Percentiles rank a stretch among this genome's conserved stretches.
Evolutionary conservation across 2,113 vertebrate genomes (phyloP).

Genomic region (Chionodraco myersi): DNA sequence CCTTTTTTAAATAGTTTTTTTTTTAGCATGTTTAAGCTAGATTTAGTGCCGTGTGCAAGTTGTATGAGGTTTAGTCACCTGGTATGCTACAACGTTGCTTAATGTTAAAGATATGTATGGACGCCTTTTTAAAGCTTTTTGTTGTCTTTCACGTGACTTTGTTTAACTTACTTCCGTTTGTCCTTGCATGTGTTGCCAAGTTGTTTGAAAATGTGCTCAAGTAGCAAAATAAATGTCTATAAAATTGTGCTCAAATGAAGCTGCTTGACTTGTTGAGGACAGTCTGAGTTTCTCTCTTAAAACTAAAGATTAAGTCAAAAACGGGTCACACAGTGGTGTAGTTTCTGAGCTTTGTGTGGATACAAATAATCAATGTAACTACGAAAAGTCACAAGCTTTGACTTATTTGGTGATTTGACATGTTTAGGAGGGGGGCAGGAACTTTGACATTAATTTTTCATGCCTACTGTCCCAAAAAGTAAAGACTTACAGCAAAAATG

Average conservation of each 20-base stretch:
- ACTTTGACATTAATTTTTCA: neutral
- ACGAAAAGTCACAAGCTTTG: too few species aligned
- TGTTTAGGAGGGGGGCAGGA: neutral
- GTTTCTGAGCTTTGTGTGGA: neutral
- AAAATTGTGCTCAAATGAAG: neutral
- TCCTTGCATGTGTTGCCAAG: neutral
- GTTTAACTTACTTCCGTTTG: conserved; percentile 36
- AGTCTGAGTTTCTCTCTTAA: neutral
- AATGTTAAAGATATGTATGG: neutral
- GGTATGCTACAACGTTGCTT: too few species aligned
- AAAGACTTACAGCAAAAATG: neutral
- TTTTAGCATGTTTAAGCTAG: neutral
- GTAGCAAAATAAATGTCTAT: neutral
- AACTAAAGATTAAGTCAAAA: neutral
- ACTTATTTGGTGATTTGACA: neutral
- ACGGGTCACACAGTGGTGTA: conserved; percentile 30
- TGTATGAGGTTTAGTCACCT: neutral
- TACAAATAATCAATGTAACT: neutral
- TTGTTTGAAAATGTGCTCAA: conserved; percentile 9
- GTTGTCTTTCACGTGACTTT: conserved; percentile 19
- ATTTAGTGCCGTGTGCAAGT: neutral
- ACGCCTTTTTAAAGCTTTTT: neutral
- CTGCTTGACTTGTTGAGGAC: neutral
- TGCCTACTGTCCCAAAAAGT: neutral
- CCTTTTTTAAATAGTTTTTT: too few species aligned